Percentiles rank a stretch among this genome's conserved stretches.
Conservation (phyloP, 64 coral and sea anemone genomes). For the Exaiptasia diaphana region DNA sequence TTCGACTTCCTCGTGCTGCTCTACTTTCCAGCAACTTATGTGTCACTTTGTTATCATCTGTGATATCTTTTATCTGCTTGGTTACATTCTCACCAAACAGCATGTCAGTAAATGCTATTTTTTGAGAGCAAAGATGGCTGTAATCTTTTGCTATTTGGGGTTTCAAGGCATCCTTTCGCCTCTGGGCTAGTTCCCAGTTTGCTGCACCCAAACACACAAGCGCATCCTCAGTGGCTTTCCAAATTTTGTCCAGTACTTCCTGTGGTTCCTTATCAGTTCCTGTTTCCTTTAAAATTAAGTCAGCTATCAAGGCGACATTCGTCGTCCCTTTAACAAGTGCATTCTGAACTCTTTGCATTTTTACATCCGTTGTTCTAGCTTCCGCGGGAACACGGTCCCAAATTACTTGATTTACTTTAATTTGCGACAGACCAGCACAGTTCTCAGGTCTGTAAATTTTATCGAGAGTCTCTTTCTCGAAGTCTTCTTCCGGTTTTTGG, state of each 20-base stretch:
- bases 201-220: conserved; percentile 16
- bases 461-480: conserved; percentile 18
- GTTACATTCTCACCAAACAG: conserved; percentile 46
- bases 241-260: conserved; percentile 21
- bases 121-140: conserved; percentile 27
- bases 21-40: conserved; percentile 2
- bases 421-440: conserved; percentile 43
- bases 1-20: not conserved
- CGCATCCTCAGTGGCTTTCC: conserved; percentile 27
- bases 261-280: not conserved
- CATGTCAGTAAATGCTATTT: conserved; percentile 16
- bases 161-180: conserved; percentile 26
- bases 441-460: conserved; percentile 5
- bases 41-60: conserved; percentile 45
- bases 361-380: conserved; percentile 16
- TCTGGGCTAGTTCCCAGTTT: conserved; percentile 14
- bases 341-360: conserved; percentile 38
- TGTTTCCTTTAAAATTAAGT: not conserved
- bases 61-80: conserved; percentile 44
- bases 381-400: conserved; percentile 24
- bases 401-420: conserved; percentile 23
- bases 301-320: conserved; percentile 31
- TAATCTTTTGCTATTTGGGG: conserved; percentile 58
- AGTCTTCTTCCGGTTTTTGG: conserved; percentile 35
- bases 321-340: conserved; percentile 38